These are phyloP conservation scores for Grapholita molesta DNA, from an alignment of 1,140 invertebrate species.

Conservation along the genomic window DNA sequence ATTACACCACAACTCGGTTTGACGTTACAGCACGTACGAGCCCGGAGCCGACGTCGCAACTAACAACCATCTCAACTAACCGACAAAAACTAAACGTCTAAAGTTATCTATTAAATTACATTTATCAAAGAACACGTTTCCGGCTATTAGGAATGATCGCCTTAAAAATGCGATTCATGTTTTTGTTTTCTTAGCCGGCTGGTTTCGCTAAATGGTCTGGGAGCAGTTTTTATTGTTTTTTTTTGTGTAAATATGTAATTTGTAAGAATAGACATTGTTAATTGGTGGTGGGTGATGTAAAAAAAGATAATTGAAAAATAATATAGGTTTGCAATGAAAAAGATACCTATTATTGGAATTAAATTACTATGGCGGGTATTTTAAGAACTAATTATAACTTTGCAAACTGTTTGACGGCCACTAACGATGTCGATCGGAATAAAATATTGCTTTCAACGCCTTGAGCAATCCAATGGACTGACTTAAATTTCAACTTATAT, in stretches of 20 bases:
- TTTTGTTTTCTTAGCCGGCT: background rate
- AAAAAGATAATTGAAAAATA: background rate
- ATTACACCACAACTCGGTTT: background rate
- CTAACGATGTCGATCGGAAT: background rate
- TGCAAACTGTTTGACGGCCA: background rate
- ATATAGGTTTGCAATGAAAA: background rate
- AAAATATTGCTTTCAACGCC: background rate
- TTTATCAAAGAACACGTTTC: background rate
- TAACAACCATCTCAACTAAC: background rate
- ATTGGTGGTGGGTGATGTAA: background rate
- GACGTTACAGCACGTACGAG: background rate
- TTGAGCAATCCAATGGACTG: background rate
- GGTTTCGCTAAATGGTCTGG: background rate
- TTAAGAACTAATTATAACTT: background rate
- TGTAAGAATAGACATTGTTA: background rate
- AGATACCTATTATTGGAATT: background rate
- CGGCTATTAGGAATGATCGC: background rate
- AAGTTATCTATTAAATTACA: background rate
- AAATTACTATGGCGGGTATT: background rate
- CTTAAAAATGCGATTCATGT: background rate
- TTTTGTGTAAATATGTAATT: background rate
- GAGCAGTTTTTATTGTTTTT: background rate
- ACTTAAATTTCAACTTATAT: background rate
- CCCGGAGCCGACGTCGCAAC: background rate
- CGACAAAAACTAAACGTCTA: conserved; percentile 5